Base-by-base conservation (phyloP, 2,888 invertebrate species). In the Drosophila percnosoma region DNA sequence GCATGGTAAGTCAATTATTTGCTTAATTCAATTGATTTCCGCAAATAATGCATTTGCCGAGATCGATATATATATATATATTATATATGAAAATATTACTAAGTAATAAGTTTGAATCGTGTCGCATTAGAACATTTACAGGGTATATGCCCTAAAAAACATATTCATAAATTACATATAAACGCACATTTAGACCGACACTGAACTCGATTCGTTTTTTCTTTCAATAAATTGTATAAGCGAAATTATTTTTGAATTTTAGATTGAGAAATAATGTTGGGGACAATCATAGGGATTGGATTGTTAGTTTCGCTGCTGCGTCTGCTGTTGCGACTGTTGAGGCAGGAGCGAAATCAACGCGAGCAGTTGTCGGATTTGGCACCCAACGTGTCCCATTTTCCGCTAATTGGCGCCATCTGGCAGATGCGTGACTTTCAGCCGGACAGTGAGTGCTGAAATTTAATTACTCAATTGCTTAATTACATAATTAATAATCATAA, bases 371-470 rank as follows among this genome's bases (percentile, higher is more conserved):
- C 60, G 8, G 62, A 64, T 2, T 6, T 75, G 48, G 86, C 91
- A 62, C 92, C 92, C 8, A 83, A 87, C 48, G 88, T 92, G 4
- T 88, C 89, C 2, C 63, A 68, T 2, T 15, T 91, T 27, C 93
- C 93, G 3, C 13, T 92, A 4, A 52, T 93, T 15, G 92, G 92
- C 6, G 87, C 85, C 62, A 33, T 83, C 8, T 74, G 87, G 49
- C 81, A 83, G 15, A 66, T 91, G 77, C 82, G 80, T 6, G 62
- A 80, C n/a, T 86, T 92, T 60, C 88, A 89, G 45, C 87, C 92
- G 4, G 89, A 92, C 27, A 92, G 92, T 92, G 75, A 78, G 91
- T 75, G 24, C 4, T 10, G 15, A 15, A 15, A 15, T 45, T 15
- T 15, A 36, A 13, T 27, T 13, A 21, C 4, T 18, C 13, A 21